A percentile compares a stretch with the other conserved stretches of the same genome.
Conservation (phyloP, 2,113 vertebrate genomes). For the Verasper variegatus region DNA sequence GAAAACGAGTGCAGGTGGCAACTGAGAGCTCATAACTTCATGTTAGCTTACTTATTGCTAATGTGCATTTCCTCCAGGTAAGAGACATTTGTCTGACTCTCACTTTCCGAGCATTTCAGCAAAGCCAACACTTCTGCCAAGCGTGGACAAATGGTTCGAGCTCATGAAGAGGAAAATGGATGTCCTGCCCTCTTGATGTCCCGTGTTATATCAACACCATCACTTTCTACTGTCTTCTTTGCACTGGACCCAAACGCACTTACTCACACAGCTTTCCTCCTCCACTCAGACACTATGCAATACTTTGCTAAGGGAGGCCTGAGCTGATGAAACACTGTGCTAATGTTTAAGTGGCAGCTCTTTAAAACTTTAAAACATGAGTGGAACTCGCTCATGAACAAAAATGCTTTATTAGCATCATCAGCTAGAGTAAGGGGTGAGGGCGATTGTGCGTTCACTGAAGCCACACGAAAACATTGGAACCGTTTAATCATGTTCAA, state of each 20-base stretch:
- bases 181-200: background rate
- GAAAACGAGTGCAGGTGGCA: constrained; percentile 24
- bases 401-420: too few species aligned
- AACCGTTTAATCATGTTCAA: too few species aligned
- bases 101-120: background rate
- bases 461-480: too few species aligned
- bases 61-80: constrained; percentile 20
- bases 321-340: background rate
- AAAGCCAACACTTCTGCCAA: background rate
- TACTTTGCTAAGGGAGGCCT: background rate
- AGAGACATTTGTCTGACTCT: constrained; percentile 12
- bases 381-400: too few species aligned
- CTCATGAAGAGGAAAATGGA: constrained; percentile 5
- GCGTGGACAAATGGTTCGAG: background rate
- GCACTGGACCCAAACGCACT: background rate
- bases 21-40: constrained; percentile 27
- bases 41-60: constrained; percentile 23
- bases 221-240: background rate
- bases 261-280: background rate
- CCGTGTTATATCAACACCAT: background rate
- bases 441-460: too few species aligned
- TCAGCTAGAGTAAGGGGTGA: too few species aligned
- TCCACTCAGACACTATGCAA: constrained; percentile 13
- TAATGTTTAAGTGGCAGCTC: too few species aligned
- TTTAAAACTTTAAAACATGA: too few species aligned